Evolutionary conservation across 2,113 vertebrate species (phyloP), one percentile per base, ranked within the genome.

Genomic region (Maccullochella peelii): DNA sequence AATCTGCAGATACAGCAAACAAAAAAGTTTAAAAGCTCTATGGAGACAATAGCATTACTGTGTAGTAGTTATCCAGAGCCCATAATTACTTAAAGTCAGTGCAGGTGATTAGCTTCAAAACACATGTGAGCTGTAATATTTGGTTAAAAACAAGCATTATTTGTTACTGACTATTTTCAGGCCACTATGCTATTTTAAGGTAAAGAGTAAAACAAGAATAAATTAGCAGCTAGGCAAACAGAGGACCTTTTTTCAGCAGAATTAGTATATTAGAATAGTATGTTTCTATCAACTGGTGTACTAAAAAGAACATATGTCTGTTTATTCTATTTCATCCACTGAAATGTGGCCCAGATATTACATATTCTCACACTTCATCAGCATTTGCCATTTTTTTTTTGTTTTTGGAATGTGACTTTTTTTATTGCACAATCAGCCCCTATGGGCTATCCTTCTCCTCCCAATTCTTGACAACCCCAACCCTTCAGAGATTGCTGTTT

Each of bases 1-100:
- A 88, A 83, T 82, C n/a, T 84, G 73, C 82, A 82, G 71, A 73
- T 77, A 50, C n/a, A 80, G 61, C 82, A 87, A 90, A 72, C 38
- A 80, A 25, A 84, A 36, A 81, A 70, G 54, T 47, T 76, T 18
- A 65, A 66, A 80, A 67, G 36, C 50, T 71, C 61, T 30, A 21
- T 27, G 8, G 27, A 47, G 8, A 62, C 21, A 54, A 69, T 14
- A 61, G 3, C 4, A 40, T 30, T 7, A 27, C 30, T 36, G 12
- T 54, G 6, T 16, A 25, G 21, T 4, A 20, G 44, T 59, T n/a
- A 73, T 49, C 38, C 5, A 30, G 25, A 62, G 71, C 38, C 21
- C 4, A 27, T 68, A 59, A 69, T 73, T 42, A n/a, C 25, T 38
- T 23, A 10, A 76, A 80, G 30, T 63, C n/a, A 65, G 6, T 65